These are phyloP conservation scores for Eptesicus fuscus DNA, from an alignment of 2,113 vertebrate species.

Conservation along the genomic window DNA sequence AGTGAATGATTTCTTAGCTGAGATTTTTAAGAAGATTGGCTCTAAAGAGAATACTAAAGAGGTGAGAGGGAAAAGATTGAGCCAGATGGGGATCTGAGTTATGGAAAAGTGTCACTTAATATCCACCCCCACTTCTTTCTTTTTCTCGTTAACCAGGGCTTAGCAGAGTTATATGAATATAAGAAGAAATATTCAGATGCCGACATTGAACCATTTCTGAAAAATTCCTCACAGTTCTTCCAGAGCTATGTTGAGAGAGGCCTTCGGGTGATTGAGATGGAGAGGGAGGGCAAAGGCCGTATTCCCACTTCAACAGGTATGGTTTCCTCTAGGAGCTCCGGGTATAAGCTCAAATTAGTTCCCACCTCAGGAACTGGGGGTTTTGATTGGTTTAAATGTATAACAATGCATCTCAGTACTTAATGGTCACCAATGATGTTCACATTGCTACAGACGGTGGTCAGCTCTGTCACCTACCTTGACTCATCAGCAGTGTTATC, in stretches of 20 bases:
- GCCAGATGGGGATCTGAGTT: neutral
- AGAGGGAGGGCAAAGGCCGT: conserved; percentile 92
- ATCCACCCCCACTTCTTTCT: neutral
- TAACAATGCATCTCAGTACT: neutral
- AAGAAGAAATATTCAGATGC: conserved; percentile 98
- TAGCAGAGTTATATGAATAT: conserved; percentile 97
- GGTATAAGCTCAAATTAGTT: neutral
- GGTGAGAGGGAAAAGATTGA: conserved; percentile 76
- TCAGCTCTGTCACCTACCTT: neutral
- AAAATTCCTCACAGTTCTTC: conserved; percentile 97
- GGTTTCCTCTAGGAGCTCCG: neutral
- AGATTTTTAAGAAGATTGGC: conserved; percentile 99
- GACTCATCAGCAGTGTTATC: neutral
- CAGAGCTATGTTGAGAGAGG: conserved; percentile 98
- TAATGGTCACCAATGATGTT: neutral
- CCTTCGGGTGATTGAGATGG: conserved; percentile 95
- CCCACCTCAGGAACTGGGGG: neutral
- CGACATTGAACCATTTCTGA: conserved; percentile 96
- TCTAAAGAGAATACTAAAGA: conserved; percentile 99
- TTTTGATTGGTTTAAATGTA: neutral
- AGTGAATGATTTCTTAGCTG: conserved; percentile 96
- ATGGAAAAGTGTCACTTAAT: neutral
- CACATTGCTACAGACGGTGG: neutral
- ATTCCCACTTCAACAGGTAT: conserved; percentile 90
- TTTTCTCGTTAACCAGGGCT: conserved; percentile 82